Percentiles rank a stretch among this genome's conserved stretches.
phyloP scores from a whole-genome alignment of 23 tunicate genomes.

The Ascidia mentula region DNA sequence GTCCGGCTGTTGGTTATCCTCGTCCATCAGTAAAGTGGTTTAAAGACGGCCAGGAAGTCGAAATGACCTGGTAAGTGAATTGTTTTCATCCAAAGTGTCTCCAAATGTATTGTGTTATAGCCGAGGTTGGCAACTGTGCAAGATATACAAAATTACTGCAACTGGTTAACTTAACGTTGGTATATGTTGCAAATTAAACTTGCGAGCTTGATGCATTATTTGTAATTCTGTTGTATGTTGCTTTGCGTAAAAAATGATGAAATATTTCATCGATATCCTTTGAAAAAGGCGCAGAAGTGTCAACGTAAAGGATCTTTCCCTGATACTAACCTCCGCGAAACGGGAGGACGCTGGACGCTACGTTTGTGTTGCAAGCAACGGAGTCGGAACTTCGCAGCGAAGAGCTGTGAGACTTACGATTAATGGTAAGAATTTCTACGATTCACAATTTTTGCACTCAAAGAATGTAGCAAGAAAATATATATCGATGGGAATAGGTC shows the following conservation, averaged over 20 bases:
- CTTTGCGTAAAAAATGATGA: no score
- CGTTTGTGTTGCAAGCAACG: conserved; percentile 55
- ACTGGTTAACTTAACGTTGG: no score
- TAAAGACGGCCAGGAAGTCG: conserved; percentile 27
- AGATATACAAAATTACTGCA: no score
- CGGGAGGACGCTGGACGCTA: conserved; percentile 47
- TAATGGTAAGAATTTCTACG: conserved; percentile 9
- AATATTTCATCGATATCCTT: no score
- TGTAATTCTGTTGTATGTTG: no score
- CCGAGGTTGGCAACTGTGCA: no score
- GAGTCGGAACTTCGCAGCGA: conserved; percentile 19
- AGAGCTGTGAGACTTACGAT: conserved; percentile 27
- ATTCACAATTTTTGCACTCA: neutral
- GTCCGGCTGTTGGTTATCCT: conserved; percentile 50
- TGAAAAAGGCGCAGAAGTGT: no score
- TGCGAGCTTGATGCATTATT: no score
- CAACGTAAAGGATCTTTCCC: conserved; percentile 16
- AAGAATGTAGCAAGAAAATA: no score
- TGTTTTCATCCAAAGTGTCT: neutral
- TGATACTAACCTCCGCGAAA: conserved; percentile 39
- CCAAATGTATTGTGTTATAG: no score
- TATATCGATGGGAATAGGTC: no score
- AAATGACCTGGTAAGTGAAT: neutral
- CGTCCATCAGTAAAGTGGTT: conserved; percentile 48
- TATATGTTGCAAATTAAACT: no score